Evolutionary conservation across 37 sponge, comb jelly and placozoan species (phyloP).

Genomic region (Crambe crambe): DNA sequence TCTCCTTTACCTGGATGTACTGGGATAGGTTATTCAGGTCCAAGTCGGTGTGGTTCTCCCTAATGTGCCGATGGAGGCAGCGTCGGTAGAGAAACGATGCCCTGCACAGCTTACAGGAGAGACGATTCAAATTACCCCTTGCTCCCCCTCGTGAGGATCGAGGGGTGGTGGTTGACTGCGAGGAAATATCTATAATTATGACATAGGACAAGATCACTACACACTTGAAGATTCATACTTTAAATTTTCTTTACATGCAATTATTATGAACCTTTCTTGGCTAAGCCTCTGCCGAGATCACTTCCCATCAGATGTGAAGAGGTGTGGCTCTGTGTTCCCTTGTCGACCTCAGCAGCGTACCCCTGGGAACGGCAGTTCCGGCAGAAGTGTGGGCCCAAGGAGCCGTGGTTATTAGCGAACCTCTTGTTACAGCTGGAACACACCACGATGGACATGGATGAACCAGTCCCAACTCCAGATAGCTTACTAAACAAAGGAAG

Average conservation of each 20-base stretch:
- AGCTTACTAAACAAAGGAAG: no score
- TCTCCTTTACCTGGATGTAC: conserved; percentile 31
- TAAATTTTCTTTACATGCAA: neutral
- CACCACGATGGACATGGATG: conserved; percentile 6
- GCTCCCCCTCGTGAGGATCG: neutral
- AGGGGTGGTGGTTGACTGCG: neutral
- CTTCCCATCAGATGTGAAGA: neutral
- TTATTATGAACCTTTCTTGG: neutral
- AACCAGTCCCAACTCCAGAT: neutral
- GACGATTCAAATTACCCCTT: conserved; percentile 22
- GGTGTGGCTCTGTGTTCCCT: neutral
- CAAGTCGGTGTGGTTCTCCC: conserved; percentile 35
- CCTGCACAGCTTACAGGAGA: conserved; percentile 59
- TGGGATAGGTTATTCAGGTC: conserved; percentile 41
- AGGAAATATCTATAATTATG: no score
- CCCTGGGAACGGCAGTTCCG: conserved; percentile 8
- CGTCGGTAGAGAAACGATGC: conserved; percentile 51
- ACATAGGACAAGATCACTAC: neutral
- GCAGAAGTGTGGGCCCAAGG: conserved; percentile 2
- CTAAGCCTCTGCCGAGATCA: neutral
- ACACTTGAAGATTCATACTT: neutral
- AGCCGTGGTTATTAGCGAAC: conserved; percentile 37
- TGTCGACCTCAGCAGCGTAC: neutral
- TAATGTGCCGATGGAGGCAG: conserved; percentile 62
- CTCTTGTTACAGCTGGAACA: conserved; percentile 33